phyloP scores from a whole-genome alignment of 2,888 invertebrate species.

The Saturnia japonica region DNA sequence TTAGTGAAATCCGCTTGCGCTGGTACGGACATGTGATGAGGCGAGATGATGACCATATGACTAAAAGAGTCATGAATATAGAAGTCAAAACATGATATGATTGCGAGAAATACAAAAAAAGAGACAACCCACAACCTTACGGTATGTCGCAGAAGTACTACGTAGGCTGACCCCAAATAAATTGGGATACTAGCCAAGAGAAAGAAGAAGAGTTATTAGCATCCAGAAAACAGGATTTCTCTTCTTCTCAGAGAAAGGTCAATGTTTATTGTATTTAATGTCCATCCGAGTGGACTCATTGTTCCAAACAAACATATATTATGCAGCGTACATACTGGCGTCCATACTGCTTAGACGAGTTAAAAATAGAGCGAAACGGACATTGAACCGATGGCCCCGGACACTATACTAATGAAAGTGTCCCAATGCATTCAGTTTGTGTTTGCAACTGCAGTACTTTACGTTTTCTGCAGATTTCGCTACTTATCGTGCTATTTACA shows the following conservation, averaged over 20 bases:
- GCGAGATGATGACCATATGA: too few species aligned
- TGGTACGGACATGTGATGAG: too few species aligned
- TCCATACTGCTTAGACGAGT: conserved; percentile 54
- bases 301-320: conserved; percentile 51
- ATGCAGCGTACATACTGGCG: conserved; percentile 48
- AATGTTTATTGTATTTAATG: conserved; percentile 30
- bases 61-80: too few species aligned
- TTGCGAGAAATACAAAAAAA: too few species aligned
- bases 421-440: conserved; percentile 57
- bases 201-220: too few species aligned
- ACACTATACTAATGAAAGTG: conserved; percentile 75
- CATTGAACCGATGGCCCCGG: conserved; percentile 75
- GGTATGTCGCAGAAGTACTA: too few species aligned
- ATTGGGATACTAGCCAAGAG: too few species aligned
- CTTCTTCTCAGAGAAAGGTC: conserved; percentile 40
- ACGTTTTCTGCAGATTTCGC: conserved; percentile 43
- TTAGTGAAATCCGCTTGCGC: too few species aligned
- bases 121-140: too few species aligned
- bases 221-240: conserved; percentile 26
- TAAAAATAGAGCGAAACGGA: conserved; percentile 77
- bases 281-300: conserved; percentile 46
- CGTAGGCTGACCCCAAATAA: too few species aligned
- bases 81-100: too few species aligned
- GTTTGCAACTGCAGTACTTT: conserved; percentile 67
- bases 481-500: conserved; percentile 24